These are phyloP conservation scores for Epinotia bilunana DNA, from an alignment of 2,888 invertebrate species.

Conservation along the genomic window DNA sequence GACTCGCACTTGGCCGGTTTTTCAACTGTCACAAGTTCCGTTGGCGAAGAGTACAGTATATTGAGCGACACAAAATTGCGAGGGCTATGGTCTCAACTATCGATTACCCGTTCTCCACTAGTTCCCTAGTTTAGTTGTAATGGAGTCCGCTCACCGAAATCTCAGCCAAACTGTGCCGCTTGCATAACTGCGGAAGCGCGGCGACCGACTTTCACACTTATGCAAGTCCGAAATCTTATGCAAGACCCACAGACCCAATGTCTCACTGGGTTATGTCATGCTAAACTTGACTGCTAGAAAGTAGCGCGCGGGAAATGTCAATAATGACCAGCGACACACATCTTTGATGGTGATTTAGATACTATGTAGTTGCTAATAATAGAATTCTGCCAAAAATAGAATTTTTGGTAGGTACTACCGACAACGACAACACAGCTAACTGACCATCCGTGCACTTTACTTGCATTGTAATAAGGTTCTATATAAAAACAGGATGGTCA, in stretches of 20 bases:
- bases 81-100: not conserved
- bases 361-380: no score
- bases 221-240: slow-evolving; percentile 72
- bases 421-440: no score
- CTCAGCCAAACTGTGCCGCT: slow-evolving; percentile 59
- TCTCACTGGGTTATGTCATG: slow-evolving; percentile 78
- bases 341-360: slow-evolving; percentile 9
- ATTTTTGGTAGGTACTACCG: no score
- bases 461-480: no score
- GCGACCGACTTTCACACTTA: slow-evolving; percentile 80
- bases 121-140: slow-evolving; percentile 15
- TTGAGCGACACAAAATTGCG: no score
- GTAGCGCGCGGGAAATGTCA: slow-evolving; percentile 78
- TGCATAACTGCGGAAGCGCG: slow-evolving; percentile 75
- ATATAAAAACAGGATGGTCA: no score
- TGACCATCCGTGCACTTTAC: no score
- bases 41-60: no score
- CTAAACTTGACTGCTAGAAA: slow-evolving; percentile 78
- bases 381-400: no score
- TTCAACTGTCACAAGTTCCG: no score
- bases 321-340: slow-evolving; percentile 39
- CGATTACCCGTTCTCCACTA: slow-evolving; percentile 13
- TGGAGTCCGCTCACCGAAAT: slow-evolving; percentile 23
- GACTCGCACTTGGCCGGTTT: no score
- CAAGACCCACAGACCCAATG: slow-evolving; percentile 80